Percentiles rank a stretch among this genome's conserved stretches.
Evolutionary conservation across 1,140 invertebrate genomes (phyloP).

Genomic region (Listronotus bonariensis): DNA sequence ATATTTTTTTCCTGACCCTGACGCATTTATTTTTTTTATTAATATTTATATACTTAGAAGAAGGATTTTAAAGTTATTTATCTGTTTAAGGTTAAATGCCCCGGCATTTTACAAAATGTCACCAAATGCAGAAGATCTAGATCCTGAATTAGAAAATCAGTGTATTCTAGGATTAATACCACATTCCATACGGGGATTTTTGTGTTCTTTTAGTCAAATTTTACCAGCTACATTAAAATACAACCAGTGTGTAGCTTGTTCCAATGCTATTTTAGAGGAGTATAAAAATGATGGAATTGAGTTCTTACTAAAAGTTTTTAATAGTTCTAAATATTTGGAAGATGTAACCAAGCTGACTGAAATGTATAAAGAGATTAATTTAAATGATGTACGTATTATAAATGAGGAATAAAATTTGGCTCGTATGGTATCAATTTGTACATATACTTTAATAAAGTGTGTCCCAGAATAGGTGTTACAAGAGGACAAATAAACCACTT

Average conservation of each 20-base stretch:
- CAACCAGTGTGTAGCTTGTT: slow-evolving; percentile 92
- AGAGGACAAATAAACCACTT: too few relatives aligned
- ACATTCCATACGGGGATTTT: slow-evolving; percentile 91
- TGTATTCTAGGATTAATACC: slow-evolving; percentile 84
- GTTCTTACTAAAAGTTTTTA: slow-evolving; percentile 86
- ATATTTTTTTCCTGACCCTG: too few relatives aligned
- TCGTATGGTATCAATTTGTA: too few relatives aligned
- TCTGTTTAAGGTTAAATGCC: slow-evolving; percentile 62
- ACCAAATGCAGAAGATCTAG: slow-evolving; percentile 35
- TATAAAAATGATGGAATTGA: slow-evolving; percentile 72
- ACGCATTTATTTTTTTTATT: too few relatives aligned
- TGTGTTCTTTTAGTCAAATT: slow-evolving; percentile 79
- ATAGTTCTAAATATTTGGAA: slow-evolving; percentile 84
- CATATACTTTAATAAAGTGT: too few relatives aligned
- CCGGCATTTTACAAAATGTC: slow-evolving; percentile 63
- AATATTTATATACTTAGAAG: too few relatives aligned
- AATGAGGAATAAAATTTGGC: too few relatives aligned
- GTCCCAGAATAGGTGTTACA: too few relatives aligned
- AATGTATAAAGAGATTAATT: slow-evolving; percentile 68
- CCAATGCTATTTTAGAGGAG: slow-evolving; percentile 66
- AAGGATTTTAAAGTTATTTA: neutral
- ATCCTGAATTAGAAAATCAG: slow-evolving; percentile 56
- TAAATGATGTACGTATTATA: slow-evolving; percentile 43
- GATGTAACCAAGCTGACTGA: slow-evolving; percentile 83
- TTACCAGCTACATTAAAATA: slow-evolving; percentile 84